phyloP scores from a whole-genome alignment of 2,113 vertebrate genomes.

The Pollachius pollachius region DNA sequence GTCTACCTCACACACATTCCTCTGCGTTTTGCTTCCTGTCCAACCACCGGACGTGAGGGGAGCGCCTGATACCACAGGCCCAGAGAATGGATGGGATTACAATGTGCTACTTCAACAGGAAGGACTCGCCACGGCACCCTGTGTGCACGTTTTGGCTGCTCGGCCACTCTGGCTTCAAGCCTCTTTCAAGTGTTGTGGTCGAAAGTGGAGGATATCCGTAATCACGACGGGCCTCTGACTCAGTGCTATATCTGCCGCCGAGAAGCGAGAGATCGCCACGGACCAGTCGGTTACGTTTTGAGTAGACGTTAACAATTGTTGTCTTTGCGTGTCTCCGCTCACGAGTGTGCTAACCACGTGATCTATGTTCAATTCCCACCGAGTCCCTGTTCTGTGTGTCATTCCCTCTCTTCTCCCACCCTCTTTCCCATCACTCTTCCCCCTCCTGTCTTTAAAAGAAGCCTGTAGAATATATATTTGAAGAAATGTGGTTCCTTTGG shows the following conservation, averaged over 20 bases:
- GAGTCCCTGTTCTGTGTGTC: too few species aligned
- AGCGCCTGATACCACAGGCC: conserved; percentile 20
- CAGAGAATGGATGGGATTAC: conserved; percentile 1
- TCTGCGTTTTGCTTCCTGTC: conserved; percentile 37
- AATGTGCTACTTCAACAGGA: conserved; percentile 33
- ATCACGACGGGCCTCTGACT: conserved; percentile 20
- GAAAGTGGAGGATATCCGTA: conserved; percentile 24
- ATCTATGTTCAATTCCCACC: too few species aligned
- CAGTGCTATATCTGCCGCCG: background rate
- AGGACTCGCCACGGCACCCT: conserved; percentile 15
- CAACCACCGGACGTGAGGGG: conserved; percentile 14
- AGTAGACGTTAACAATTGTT: too few species aligned
- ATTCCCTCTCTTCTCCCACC: too few species aligned
- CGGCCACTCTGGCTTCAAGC: conserved; percentile 22
- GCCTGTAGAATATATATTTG: too few species aligned
- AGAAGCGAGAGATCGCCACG: background rate
- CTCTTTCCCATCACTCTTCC: too few species aligned
- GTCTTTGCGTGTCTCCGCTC: too few species aligned
- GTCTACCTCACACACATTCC: conserved; percentile 37
- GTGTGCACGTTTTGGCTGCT: conserved; percentile 29
- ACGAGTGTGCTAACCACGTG: too few species aligned
- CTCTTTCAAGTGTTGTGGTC: conserved; percentile 16
- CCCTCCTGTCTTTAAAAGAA: too few species aligned
- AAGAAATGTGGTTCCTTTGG: background rate
- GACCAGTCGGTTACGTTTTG: too few species aligned